Conservation (phyloP, 2,797 vertebrate genomes). For the Cottoperca gobio region DNA sequence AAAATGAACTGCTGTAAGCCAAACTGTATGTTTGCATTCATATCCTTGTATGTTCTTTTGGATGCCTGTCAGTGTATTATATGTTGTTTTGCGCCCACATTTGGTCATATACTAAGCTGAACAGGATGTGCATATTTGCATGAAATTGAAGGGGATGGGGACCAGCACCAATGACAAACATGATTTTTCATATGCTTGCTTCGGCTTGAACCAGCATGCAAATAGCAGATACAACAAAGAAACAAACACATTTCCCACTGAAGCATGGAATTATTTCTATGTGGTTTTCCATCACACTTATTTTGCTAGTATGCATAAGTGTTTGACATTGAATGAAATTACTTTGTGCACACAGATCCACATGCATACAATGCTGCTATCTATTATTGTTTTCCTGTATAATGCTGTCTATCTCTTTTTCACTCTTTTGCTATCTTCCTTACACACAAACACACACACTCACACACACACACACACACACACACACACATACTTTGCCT, state of each 20-base stretch:
- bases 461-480: not conserved
- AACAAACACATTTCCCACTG: conserved; percentile 27
- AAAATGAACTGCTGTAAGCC: not conserved
- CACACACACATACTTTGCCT: not conserved
- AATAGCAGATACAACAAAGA: conserved; percentile 56
- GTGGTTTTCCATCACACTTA: conserved; percentile 1
- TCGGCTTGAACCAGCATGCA: conserved; percentile 52
- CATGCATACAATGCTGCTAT: not conserved
- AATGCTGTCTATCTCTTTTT: not conserved
- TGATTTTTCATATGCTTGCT: conserved; percentile 45
- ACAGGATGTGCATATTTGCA: conserved; percentile 68
- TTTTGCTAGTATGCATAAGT: not conserved
- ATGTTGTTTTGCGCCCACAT: conserved; percentile 10
- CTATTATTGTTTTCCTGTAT: not conserved
- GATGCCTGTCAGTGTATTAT: conserved; percentile 1
- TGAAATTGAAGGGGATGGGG: conserved; percentile 70
- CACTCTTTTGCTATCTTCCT: not conserved
- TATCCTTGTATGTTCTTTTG: not conserved
- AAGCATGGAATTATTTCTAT: conserved; percentile 41
- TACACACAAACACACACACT: not conserved
- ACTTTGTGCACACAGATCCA: not conserved
- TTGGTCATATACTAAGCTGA: conserved; percentile 49
- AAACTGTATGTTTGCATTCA: too few species aligned
- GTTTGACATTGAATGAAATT: conserved; percentile 5
- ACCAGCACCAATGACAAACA: conserved; percentile 47